These are phyloP conservation scores for Thryonomys swinderianus DNA, from an alignment of 2,113 vertebrate genomes.

Conservation along the genomic window DNA sequence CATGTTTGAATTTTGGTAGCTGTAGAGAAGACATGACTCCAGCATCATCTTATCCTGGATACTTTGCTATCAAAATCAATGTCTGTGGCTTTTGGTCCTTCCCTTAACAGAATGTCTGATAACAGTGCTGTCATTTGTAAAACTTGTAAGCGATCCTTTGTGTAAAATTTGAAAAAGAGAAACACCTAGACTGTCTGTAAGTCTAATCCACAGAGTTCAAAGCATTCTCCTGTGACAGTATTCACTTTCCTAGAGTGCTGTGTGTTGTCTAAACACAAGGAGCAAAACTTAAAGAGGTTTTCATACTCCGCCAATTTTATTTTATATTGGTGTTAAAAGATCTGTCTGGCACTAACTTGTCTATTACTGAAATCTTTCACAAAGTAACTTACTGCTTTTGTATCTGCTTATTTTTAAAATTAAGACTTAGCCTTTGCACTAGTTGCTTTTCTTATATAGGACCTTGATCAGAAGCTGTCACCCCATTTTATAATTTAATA, in stretches of 20 bases:
- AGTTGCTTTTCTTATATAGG: neutral
- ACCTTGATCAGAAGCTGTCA: neutral
- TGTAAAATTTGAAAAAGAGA: neutral
- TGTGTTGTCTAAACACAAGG: neutral
- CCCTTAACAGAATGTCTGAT: neutral
- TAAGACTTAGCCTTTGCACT: slow-evolving; percentile 26
- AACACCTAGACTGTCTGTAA: neutral
- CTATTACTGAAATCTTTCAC: neutral
- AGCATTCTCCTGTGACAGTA: neutral
- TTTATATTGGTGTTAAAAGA: neutral
- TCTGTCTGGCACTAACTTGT: neutral
- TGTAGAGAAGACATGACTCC: neutral
- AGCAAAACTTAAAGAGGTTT: neutral
- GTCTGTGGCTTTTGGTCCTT: slow-evolving; percentile 13
- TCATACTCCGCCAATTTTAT: neutral
- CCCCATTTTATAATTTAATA: neutral
- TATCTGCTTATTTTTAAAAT: neutral
- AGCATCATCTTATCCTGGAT: neutral
- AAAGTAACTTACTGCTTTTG: neutral
- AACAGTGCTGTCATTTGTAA: neutral
- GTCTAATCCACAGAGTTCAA: neutral
- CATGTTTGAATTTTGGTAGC: neutral
- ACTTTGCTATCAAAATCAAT: neutral
- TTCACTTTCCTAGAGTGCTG: neutral
- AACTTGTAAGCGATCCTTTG: neutral